Base-by-base conservation (phyloP, 2,888 invertebrate species). In the Venusia cambrica region DNA sequence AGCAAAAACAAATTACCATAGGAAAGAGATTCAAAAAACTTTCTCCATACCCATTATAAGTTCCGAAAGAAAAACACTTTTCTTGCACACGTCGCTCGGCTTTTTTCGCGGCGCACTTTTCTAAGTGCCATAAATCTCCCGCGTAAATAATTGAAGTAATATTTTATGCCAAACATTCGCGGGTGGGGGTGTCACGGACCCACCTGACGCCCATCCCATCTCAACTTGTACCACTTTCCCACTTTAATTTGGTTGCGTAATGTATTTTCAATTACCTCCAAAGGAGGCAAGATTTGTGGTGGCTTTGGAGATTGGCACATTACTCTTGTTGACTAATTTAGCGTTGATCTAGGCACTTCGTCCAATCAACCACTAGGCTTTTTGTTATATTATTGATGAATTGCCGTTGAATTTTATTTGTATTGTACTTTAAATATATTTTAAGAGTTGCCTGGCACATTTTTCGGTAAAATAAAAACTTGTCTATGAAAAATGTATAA, bases 71-170 rank as follows among this genome's bases (percentile, higher is more conserved):
- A 85, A 85, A 87, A 85, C 85, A 87, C 80, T 87, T 87, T 84
- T 78, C 81, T 73, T 75, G 84, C 87, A 85, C 85, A 85, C 85
- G 85, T 83, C 79, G 74, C 81, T 75, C 68, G 73, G 70, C 73
- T 83, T 85, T 85, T 87, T 87, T 83, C 84, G 74, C 75, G 65
- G 85, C 85, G 83, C 85, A 84, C 83, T 87, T 87, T 83, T 84
- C 84, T 83, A 87, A 87, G 85, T 83, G 73, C 81, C 36, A 87
- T 87, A 87, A 87, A 87, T 87, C 87, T 87, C 67, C 74, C 81
- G 78, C 81, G 85, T 87, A 88, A 88, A 88, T 88, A 88, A 88
- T 88, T 88, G 88, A 88, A 88, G 87, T 88, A 83, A 88, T 88
- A 88, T 88, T 88, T 88, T 88, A 88, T 87, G 87, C 87, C 87